Evolutionary conservation across 2,888 invertebrate genomes (phyloP).

Genomic region (Cactoblastis cactorum): DNA sequence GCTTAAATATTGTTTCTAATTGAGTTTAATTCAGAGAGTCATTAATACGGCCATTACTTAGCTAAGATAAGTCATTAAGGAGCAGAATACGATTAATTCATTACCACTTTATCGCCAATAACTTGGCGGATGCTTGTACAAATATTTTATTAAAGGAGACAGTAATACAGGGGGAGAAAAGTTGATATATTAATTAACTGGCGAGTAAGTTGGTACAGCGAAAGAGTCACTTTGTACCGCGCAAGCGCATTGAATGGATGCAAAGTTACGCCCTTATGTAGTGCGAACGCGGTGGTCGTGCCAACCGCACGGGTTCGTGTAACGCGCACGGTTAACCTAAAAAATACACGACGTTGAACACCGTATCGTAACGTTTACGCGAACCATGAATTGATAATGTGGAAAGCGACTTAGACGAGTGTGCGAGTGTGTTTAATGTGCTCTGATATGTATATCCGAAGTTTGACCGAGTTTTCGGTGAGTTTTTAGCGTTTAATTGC

Average conservation of each 20-base stretch:
- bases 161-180: constrained; percentile 68
- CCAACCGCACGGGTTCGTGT: constrained; percentile 42
- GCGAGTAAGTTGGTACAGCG: constrained; percentile 70
- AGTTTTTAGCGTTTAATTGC: constrained; percentile 28
- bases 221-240: constrained; percentile 70
- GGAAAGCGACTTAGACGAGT: constrained; percentile 23
- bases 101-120: constrained; percentile 37
- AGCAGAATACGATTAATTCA: constrained; percentile 42
- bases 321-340: constrained; percentile 28
- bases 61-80: constrained; percentile 36
- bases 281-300: constrained; percentile 53
- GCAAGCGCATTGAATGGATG: constrained; percentile 61
- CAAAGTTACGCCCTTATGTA: constrained; percentile 66
- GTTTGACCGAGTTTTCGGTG: constrained; percentile 55
- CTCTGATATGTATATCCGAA: constrained; percentile 52
- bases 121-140: constrained; percentile 37
- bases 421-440: constrained; percentile 52
- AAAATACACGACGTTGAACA: constrained; percentile 36
- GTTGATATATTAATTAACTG: constrained; percentile 78
- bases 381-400: constrained; percentile 43
- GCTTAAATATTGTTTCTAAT: constrained; percentile 20
- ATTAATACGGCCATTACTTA: constrained; percentile 35
- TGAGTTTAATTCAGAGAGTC: constrained; percentile 33
- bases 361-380: constrained; percentile 29
- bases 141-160: constrained; percentile 70